Conservation (phyloP, 2,888 invertebrate genomes). For the Belgica antarctica region DNA sequence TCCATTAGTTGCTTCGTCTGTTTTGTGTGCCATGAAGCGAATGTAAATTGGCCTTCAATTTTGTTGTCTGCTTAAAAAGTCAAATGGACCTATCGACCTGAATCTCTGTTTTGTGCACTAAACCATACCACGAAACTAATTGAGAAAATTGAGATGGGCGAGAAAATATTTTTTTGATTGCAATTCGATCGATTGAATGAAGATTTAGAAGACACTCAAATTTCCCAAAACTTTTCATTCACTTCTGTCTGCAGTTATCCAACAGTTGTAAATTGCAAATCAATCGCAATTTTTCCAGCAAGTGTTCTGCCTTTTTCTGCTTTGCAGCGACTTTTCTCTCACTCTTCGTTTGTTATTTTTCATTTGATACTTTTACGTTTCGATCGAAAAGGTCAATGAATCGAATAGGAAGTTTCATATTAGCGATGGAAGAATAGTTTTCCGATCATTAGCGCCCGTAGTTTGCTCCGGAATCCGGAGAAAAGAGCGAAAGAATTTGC, state of each 20-base stretch:
- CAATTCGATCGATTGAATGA: slow-evolving; percentile 32
- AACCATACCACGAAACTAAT: neutral
- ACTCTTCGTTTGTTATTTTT: slow-evolving; percentile 28
- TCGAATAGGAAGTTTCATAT: slow-evolving; percentile 37
- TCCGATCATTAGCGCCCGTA: neutral
- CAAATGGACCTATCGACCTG: slow-evolving; percentile 23
- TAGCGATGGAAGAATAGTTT: slow-evolving; percentile 18
- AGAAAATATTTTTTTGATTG: neutral
- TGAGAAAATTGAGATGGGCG: neutral
- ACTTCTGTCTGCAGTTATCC: neutral
- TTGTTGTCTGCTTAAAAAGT: neutral
- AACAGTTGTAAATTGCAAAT: slow-evolving; percentile 4
- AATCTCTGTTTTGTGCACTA: slow-evolving; percentile 12
- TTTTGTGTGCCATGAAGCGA: too few relatives aligned
- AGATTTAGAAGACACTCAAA: too few relatives aligned
- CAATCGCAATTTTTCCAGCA: slow-evolving; percentile 22
- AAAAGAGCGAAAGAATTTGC: neutral
- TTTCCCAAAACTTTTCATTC: too few relatives aligned
- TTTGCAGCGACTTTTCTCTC: slow-evolving; percentile 11
- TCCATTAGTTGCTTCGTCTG: neutral
- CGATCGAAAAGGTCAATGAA: slow-evolving; percentile 39
- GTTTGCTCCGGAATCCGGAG: neutral
- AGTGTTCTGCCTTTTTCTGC: neutral
- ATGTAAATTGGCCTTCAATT: too few relatives aligned
- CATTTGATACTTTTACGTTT: neutral